These are phyloP conservation scores for Scaptomyza polygonia DNA, from an alignment of 2,888 invertebrate species.

Conservation along the genomic window DNA sequence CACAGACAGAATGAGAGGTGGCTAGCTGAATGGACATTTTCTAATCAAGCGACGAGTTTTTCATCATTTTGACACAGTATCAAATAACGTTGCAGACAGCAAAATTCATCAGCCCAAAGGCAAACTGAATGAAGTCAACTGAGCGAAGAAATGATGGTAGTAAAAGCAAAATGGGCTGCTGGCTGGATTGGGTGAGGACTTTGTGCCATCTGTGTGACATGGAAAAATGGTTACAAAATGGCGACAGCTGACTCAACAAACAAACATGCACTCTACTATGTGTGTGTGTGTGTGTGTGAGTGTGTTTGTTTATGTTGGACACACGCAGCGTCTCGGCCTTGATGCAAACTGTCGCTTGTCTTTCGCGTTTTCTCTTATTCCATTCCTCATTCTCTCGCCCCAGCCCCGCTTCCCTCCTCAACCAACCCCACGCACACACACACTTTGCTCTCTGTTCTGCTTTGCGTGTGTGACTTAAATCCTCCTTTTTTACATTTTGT, in stretches of 20 bases:
- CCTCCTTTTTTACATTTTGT: slow-evolving; percentile 58
- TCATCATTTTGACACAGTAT: slow-evolving; percentile 50
- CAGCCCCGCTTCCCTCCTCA: too few relatives aligned
- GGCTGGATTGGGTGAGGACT: slow-evolving; percentile 13
- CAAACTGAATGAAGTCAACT: slow-evolving; percentile 32
- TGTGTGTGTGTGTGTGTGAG: slow-evolving; percentile 7
- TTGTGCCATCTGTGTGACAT: slow-evolving; percentile 65
- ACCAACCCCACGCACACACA: background rate
- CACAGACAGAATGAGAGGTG: slow-evolving; percentile 1
- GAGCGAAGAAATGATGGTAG: slow-evolving; percentile 15
- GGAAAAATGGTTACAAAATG: slow-evolving; percentile 75
- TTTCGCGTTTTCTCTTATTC: slow-evolving; percentile 20
- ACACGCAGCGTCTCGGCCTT: slow-evolving; percentile 58
- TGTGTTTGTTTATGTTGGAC: slow-evolving; percentile 27
- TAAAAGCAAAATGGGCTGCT: background rate
- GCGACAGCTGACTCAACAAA: slow-evolving; percentile 74
- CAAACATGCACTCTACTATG: slow-evolving; percentile 37
- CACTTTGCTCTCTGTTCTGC: background rate
- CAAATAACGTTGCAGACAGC: slow-evolving; percentile 67
- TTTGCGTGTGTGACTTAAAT: slow-evolving; percentile 65
- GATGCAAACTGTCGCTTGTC: slow-evolving; percentile 65
- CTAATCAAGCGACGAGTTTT: slow-evolving; percentile 67
- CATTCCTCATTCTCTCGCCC: background rate
- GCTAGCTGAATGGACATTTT: slow-evolving; percentile 30
- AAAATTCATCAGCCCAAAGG: slow-evolving; percentile 69